These are phyloP conservation scores for Bubo blakistoni DNA, from an alignment of 2,113 vertebrate genomes.

Conservation along the genomic window DNA sequence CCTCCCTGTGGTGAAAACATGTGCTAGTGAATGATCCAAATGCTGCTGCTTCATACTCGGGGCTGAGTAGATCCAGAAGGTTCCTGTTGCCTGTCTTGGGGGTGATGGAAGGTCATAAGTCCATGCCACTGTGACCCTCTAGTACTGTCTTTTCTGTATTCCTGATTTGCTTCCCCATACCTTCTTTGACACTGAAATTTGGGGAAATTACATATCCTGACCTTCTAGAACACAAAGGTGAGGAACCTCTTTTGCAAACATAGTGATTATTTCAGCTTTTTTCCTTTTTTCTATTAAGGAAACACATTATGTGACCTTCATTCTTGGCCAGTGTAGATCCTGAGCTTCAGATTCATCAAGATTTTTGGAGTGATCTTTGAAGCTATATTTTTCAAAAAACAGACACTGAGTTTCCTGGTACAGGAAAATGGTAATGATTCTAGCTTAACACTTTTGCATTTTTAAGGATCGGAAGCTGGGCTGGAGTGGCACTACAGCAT, in stretches of 20 bases:
- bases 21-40: neutral
- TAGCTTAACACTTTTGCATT: neutral
- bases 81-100: neutral
- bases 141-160: neutral
- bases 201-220: neutral
- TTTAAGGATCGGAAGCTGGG: neutral
- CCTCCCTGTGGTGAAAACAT: neutral
- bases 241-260: neutral
- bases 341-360: neutral
- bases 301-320: neutral
- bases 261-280: neutral
- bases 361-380: neutral
- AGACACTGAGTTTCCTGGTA: neutral
- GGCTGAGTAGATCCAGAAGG: neutral
- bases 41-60: neutral
- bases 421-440: neutral
- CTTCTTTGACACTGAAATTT: neutral
- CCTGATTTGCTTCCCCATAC: neutral
- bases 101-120: neutral
- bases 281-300: neutral
- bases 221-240: neutral
- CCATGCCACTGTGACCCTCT: neutral
- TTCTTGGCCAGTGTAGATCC: neutral
- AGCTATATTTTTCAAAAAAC: neutral
- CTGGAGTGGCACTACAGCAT: neutral